These are phyloP conservation scores for Dallia pectoralis DNA, from an alignment of 2,797 vertebrate genomes.

Conservation along the genomic window DNA sequence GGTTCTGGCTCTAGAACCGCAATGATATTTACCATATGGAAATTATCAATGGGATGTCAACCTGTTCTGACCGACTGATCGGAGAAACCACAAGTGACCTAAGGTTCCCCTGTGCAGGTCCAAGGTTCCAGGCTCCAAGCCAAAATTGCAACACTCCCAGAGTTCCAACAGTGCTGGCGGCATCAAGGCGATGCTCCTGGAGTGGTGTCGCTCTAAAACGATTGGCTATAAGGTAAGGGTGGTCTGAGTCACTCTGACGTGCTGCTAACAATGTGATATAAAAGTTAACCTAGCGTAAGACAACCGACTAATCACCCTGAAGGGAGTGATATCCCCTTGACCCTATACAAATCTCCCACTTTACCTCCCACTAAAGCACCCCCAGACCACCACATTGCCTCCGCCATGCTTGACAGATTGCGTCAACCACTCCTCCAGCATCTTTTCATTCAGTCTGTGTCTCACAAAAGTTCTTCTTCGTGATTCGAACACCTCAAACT, in stretches of 20 bases:
- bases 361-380: no score
- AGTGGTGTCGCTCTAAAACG: slow-evolving; percentile 97
- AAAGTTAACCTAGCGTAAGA: not conserved
- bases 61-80: not conserved
- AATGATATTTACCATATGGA: not conserved
- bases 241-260: not conserved
- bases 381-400: no score
- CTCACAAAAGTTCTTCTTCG: no score
- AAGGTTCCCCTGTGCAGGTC: slow-evolving; percentile 26
- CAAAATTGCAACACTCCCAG: slow-evolving; percentile 90
- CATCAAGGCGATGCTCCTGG: slow-evolving; percentile 92
- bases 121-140: slow-evolving; percentile 62
- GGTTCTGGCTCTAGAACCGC: not conserved
- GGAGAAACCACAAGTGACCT: not conserved
- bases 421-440: no score
- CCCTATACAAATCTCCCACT: no score
- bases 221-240: slow-evolving; percentile 86
- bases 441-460: no score
- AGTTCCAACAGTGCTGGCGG: slow-evolving; percentile 90
- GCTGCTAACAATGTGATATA: not conserved
- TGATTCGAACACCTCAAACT: no score
- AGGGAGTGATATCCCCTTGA: no score
- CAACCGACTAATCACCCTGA: no score
- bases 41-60: not conserved
- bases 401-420: no score